Evolutionary conservation across 2,113 vertebrate species (phyloP).

Genomic region (Rhinopomastus cyanomelas): DNA sequence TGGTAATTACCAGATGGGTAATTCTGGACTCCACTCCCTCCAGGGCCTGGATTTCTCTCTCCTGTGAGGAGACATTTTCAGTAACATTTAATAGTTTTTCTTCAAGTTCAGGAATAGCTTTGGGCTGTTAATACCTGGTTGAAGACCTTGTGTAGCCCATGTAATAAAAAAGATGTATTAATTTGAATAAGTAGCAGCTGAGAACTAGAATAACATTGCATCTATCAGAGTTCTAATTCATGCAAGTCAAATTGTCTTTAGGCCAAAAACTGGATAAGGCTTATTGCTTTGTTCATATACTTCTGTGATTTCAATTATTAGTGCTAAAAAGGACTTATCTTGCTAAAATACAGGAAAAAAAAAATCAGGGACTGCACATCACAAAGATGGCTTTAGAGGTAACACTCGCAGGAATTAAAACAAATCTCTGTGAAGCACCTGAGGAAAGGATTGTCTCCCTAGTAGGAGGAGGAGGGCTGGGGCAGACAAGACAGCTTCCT

Average conservation of each 20-base stretch:
- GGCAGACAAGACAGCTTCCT: not conserved
- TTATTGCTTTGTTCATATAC: not conserved
- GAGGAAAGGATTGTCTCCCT: too few species aligned
- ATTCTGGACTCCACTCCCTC: not conserved
- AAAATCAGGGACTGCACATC: not conserved
- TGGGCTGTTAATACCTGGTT: not conserved
- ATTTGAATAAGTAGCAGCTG: too few species aligned
- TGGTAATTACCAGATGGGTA: not conserved
- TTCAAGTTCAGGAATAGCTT: not conserved
- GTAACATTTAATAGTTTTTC: not conserved
- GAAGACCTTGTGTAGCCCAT: too few species aligned
- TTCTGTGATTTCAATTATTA: not conserved
- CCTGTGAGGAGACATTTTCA: not conserved
- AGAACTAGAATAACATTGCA: not conserved
- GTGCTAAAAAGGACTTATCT: not conserved
- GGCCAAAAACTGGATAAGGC: not conserved
- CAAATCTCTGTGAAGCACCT: not conserved
- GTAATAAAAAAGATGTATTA: too few species aligned
- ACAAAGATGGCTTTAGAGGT: not conserved
- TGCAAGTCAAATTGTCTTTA: not conserved
- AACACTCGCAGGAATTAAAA: not conserved
- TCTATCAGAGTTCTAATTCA: not conserved
- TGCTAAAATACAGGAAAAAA: not conserved
- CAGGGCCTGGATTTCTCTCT: not conserved
- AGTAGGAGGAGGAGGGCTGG: not conserved